These are phyloP conservation scores for Rattus norvegicus DNA, from an alignment of 2,113 vertebrate species.

Conservation along the genomic window DNA sequence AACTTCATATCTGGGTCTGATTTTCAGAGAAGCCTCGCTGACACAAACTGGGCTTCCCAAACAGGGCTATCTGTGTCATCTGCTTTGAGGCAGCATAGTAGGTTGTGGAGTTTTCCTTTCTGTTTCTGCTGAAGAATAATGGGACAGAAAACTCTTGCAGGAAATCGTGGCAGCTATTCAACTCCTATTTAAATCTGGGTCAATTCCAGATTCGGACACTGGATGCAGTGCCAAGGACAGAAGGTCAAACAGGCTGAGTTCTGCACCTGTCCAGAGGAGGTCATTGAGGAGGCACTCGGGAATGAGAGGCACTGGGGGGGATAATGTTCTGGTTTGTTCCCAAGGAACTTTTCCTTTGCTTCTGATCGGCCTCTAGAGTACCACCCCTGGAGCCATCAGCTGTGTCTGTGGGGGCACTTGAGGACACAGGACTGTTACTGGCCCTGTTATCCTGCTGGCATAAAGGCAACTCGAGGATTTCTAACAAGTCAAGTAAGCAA, in stretches of 20 bases:
- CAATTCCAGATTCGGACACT: slow-evolving; percentile 47
- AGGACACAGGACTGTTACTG: slow-evolving; percentile 52
- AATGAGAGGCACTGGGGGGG: neutral
- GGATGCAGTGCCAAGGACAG: slow-evolving; percentile 5
- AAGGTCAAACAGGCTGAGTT: neutral
- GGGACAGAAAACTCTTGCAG: slow-evolving; percentile 54
- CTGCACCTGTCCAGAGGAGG: slow-evolving; percentile 32
- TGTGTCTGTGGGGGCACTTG: slow-evolving; percentile 31
- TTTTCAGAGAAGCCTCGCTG: neutral
- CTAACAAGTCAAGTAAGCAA: slow-evolving; percentile 51
- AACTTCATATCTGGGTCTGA: neutral
- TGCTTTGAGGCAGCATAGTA: slow-evolving; percentile 23
- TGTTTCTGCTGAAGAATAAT: slow-evolving; percentile 48
- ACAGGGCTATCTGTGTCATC: neutral
- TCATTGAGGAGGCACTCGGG: neutral
- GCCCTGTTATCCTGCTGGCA: slow-evolving; percentile 39
- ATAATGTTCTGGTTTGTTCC: slow-evolving; percentile 47
- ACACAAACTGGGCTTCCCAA: slow-evolving; percentile 27
- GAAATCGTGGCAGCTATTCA: slow-evolving; percentile 44
- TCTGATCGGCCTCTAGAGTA: slow-evolving; percentile 21
- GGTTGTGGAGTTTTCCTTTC: neutral
- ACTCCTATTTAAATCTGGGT: slow-evolving; percentile 51
- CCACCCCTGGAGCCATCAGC: slow-evolving; percentile 24
- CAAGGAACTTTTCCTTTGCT: slow-evolving; percentile 48
- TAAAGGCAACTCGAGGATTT: slow-evolving; percentile 44